Evolutionary conservation across 2,797 vertebrate genomes (phyloP).

Genomic region (Potorous gilbertii): DNA sequence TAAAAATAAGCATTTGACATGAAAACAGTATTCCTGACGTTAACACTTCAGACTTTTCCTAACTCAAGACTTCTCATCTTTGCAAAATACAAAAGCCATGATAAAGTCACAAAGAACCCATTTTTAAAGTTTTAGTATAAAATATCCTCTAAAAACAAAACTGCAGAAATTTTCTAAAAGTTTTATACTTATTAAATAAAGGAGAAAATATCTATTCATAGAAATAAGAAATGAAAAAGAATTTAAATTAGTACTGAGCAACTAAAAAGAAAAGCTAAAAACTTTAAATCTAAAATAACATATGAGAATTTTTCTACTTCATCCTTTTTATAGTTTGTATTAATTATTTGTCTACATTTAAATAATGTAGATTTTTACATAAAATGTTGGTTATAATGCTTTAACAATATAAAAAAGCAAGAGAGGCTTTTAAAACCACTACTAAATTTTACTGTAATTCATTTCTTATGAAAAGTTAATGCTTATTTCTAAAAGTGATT

Average conservation of each 20-base stretch:
- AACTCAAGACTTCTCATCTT: constrained; percentile 25
- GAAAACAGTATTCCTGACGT: constrained; percentile 6
- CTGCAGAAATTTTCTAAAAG: constrained; percentile 19
- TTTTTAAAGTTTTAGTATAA: not conserved
- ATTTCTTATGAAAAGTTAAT: constrained; percentile 72
- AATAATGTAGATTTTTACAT: constrained; percentile 35
- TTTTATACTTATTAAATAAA: constrained; percentile 27
- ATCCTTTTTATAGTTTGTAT: no score
- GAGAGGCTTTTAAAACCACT: not conserved
- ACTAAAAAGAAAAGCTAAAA: constrained; percentile 37
- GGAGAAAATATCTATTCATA: constrained; percentile 13
- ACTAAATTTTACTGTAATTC: constrained; percentile 47
- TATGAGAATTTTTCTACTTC: constrained; percentile 25
- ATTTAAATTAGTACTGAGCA: not conserved
- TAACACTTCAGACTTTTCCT: constrained; percentile 41
- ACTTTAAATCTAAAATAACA: constrained; percentile 25
- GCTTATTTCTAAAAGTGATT: constrained; percentile 75
- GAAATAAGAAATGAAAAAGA: constrained; percentile 25
- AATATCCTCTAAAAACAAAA: constrained; percentile 27
- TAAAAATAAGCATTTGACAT: constrained; percentile 48
- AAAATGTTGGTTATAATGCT: not conserved
- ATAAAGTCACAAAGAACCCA: not conserved
- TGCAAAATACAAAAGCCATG: constrained; percentile 34
- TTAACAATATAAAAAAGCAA: constrained; percentile 26
- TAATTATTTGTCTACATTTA: constrained; percentile 26